These are phyloP conservation scores for Sarcophaga carnaria DNA, from an alignment of 2,888 invertebrate species.

Conservation along the genomic window DNA sequence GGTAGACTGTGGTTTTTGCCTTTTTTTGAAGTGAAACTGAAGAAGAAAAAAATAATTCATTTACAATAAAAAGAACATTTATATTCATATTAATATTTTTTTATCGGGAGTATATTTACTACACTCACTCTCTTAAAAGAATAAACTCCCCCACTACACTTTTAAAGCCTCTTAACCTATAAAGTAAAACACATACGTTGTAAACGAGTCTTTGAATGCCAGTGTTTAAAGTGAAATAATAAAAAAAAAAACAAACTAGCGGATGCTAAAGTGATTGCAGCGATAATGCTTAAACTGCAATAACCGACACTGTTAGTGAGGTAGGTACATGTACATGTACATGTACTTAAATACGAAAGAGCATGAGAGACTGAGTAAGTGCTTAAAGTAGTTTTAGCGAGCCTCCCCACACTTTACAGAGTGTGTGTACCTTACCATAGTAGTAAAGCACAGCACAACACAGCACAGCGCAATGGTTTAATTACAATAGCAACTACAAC, in stretches of 20 bases:
- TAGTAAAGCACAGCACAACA: background rate
- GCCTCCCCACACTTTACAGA: conserved; percentile 45
- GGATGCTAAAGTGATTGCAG: conserved; percentile 57
- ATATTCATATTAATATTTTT: background rate
- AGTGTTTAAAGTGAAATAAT: background rate
- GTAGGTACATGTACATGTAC: background rate
- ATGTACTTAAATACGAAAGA: background rate
- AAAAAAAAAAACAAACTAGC: conserved; percentile 42
- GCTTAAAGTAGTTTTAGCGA: conserved; percentile 46
- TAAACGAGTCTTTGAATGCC: too few relatives aligned
- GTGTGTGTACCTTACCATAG: background rate
- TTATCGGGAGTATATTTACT: too few relatives aligned
- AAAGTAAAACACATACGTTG: too few relatives aligned
- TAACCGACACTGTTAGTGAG: conserved; percentile 12
- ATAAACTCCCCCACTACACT: background rate
- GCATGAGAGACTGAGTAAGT: conserved; percentile 46
- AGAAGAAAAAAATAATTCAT: background rate
- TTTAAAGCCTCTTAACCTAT: background rate
- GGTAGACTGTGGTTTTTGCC: background rate
- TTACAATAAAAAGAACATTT: background rate
- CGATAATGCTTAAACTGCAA: conserved; percentile 47
- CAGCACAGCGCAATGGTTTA: conserved; percentile 13
- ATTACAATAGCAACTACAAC: conserved; percentile 41
- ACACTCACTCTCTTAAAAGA: background rate
- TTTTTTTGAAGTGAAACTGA: background rate